Evolutionary conservation across 1,140 invertebrate species (phyloP).

Genomic region (Lepidotrigona ventralis): DNA sequence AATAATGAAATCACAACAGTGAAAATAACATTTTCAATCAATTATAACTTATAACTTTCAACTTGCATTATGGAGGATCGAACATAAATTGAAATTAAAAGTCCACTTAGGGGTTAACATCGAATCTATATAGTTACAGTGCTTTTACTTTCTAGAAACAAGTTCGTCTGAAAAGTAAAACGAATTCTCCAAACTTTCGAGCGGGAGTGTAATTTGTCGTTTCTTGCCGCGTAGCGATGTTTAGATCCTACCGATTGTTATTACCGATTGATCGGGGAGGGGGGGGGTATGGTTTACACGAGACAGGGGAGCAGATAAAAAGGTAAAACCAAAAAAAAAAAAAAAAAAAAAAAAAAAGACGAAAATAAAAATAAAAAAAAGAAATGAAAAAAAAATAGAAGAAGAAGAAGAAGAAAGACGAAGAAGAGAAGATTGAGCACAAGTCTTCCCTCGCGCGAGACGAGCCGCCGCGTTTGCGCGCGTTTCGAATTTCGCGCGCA

Average conservation of each 20-base stretch:
- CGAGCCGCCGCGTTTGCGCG: constrained; percentile 20
- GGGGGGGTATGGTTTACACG: constrained; percentile 45
- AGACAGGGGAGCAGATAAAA: constrained; percentile 21
- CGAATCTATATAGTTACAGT: too few species aligned
- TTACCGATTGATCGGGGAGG: constrained; percentile 20
- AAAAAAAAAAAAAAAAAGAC: not conserved
- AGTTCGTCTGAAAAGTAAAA: too few species aligned
- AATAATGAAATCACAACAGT: too few species aligned
- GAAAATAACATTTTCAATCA: too few species aligned
- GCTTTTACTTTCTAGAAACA: too few species aligned
- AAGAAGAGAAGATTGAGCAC: not conserved
- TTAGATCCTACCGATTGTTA: constrained; percentile 42
- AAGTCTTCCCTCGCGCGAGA: constrained; percentile 60
- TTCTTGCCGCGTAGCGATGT: constrained; percentile 44
- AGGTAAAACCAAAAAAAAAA: not conserved
- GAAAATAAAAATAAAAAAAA: not conserved
- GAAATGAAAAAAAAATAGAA: not conserved
- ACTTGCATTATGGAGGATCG: too few species aligned
- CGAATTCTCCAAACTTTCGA: too few species aligned
- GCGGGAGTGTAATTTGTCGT: not conserved
- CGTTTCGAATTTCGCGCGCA: not conserved
- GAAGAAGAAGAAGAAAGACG: not conserved
- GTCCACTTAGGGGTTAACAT: too few species aligned
- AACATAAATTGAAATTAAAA: too few species aligned
- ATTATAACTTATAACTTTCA: too few species aligned